These are phyloP conservation scores for Cochlearius cochlearius DNA, from an alignment of 2,113 vertebrate genomes.

Conservation along the genomic window DNA sequence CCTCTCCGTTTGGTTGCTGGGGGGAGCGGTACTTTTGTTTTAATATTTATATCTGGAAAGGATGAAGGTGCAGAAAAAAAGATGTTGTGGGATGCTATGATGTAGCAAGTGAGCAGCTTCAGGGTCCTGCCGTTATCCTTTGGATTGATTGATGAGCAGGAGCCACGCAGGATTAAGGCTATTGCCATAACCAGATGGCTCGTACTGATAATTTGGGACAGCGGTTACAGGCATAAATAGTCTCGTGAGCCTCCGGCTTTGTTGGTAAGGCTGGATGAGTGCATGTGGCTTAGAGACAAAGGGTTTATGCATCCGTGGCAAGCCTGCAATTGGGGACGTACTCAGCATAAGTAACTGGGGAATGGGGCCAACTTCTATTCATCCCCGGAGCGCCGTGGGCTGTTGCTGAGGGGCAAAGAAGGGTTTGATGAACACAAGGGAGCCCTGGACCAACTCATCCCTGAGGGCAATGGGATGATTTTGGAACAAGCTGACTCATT, in stretches of 20 bases:
- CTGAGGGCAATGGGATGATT: not conserved
- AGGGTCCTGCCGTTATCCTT: rapidly evolving
- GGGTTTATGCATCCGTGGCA: constrained; percentile 13
- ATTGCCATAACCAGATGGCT: not conserved
- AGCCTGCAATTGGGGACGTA: not conserved
- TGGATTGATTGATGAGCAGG: not conserved
- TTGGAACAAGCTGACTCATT: not conserved
- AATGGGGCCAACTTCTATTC: not conserved
- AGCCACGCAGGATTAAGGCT: not conserved
- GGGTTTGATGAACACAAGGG: not conserved
- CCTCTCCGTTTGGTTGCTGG: no score
- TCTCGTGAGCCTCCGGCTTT: not conserved
- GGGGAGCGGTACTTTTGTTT: not conserved
- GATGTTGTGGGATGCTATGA: not conserved
- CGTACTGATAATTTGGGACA: not conserved
- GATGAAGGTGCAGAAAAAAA: not conserved
- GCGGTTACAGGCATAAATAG: not conserved
- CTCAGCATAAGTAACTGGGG: not conserved
- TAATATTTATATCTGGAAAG: not conserved
- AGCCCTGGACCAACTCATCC: not conserved
- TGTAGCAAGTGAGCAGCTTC: not conserved
- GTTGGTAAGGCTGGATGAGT: not conserved
- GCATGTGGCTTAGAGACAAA: constrained; percentile 35
- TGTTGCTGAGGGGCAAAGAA: not conserved
- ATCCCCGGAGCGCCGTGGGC: not conserved